These are phyloP conservation scores for Armadillidium nasatum DNA, from an alignment of 1,140 invertebrate species.

Conservation along the genomic window DNA sequence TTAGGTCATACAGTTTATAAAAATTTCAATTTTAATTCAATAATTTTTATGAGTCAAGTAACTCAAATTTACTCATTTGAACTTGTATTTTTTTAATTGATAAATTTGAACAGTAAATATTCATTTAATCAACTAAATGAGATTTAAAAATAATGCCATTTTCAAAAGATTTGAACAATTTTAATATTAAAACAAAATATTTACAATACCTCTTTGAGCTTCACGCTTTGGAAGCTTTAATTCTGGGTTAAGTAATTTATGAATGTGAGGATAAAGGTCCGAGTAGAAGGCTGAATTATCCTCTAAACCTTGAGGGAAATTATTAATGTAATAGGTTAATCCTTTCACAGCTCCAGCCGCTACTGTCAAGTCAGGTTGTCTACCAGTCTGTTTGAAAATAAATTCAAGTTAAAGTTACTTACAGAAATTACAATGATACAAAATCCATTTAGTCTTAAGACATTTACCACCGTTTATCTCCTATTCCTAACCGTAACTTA, in stretches of 20 bases:
- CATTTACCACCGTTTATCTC: neutral
- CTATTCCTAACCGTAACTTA: too few relatives aligned
- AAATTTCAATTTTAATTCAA: too few relatives aligned
- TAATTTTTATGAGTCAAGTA: too few relatives aligned
- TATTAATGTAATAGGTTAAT: constrained; percentile 31
- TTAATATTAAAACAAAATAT: neutral
- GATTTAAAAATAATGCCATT: too few relatives aligned
- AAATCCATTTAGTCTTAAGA: neutral
- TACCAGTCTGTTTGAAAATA: constrained; percentile 25
- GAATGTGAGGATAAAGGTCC: constrained; percentile 28
- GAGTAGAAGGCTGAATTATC: constrained; percentile 33
- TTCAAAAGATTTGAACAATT: too few relatives aligned
- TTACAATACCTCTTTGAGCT: constrained; percentile 39
- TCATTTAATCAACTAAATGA: too few relatives aligned
- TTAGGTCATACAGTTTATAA: too few relatives aligned
- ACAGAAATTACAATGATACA: neutral
- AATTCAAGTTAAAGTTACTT: too few relatives aligned
- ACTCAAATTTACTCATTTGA: too few relatives aligned
- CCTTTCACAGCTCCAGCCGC: constrained; percentile 33
- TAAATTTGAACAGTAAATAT: too few relatives aligned
- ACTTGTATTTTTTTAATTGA: too few relatives aligned
- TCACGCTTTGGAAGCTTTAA: constrained; percentile 36
- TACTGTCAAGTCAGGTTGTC: constrained; percentile 31
- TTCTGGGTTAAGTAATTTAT: constrained; percentile 37
- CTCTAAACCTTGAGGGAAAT: constrained; percentile 37